Evolutionary conservation across 2,797 vertebrate species (phyloP).

Genomic region (Brachyalestes nurse): DNA sequence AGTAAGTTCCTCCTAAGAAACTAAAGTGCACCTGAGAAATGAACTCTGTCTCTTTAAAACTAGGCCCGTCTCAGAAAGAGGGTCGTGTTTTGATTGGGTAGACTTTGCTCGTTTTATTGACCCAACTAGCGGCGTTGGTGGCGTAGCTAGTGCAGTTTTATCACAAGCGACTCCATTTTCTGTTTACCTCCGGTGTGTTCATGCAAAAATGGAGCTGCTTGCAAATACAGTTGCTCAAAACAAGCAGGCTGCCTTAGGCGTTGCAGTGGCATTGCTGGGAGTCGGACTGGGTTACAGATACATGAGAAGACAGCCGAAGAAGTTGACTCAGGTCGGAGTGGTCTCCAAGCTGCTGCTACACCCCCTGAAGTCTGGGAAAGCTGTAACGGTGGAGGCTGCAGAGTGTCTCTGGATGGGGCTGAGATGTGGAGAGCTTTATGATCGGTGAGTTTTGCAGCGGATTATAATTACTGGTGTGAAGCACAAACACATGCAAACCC

Average conservation of each 20-base stretch:
- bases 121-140: not conserved
- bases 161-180: not conserved
- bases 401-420: constrained; percentile 81
- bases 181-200: not conserved
- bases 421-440: constrained; percentile 82
- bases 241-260: constrained; percentile 48
- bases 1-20: not conserved
- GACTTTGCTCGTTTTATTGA: too few relatives aligned
- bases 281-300: constrained; percentile 67
- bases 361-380: constrained; percentile 89
- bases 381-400: constrained; percentile 75
- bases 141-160: not conserved
- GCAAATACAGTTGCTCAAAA: constrained; percentile 42
- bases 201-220: constrained; percentile 63
- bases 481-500: not conserved
- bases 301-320: constrained; percentile 64
- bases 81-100: constrained; percentile 19
- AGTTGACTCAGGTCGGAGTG: constrained; percentile 78
- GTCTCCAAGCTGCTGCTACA: constrained; percentile 85
- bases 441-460: constrained; percentile 79
- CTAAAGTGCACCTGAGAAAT: not conserved
- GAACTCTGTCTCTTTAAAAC: constrained; percentile 50
- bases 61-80: not conserved
- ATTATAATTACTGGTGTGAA: not conserved
- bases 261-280: constrained; percentile 65